Evolutionary conservation across 2,113 vertebrate genomes (phyloP), one percentile per base, ranked within the genome.

Genomic region (Marmota monax): DNA sequence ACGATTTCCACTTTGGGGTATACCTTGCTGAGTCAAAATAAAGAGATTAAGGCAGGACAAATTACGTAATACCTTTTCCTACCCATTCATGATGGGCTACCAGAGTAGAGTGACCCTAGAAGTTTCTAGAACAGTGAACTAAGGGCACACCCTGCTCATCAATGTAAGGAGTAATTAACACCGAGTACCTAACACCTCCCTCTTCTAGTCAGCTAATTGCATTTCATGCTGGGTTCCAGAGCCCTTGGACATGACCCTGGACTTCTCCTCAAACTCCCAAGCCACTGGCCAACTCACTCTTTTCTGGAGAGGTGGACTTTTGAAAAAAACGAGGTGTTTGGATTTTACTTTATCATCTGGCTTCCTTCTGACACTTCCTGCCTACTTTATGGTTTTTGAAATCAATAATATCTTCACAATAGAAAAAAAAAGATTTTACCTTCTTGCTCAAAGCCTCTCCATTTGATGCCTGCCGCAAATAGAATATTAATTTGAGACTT

Each of bases 41-140:
- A 45, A 58, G 56, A 77, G 22, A 83, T 61, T 34, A 91, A 78
- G 86, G 78, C 84, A 94, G 72, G 4, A 90, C 58, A 88, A 85
- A 20, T 16, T 11, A 29, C 29, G 32, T 39, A 77, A 48, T 74
- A 58, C 9, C 34, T 76, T 84, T 12, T 69, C 58, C 39, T 63
- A 78, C 34, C 2, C 9, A 18, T 7, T 29, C 13, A 9, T 1
- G 6, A 69, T 39, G 17, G 56, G 34, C 22, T 79, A 39, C 32
- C 25, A 25, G 5, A 20, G 22, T 6, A 69, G 45, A 88, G 11
- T 4, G 32, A 72, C 27, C 11, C 48, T 51, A 4, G 86, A 53
- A 29, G 32, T 18, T 79, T 79, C 63, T 37, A 76, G 70, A 90
- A 95, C 23, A 61, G 90, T 39, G 53, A 56, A n/a, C 2, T 13